A percentile compares a stretch with the other conserved stretches of the same genome.
These are phyloP conservation scores for Aphelenchoides avenae DNA, from an alignment of 1,140 invertebrate species.

Conservation along the genomic window DNA sequence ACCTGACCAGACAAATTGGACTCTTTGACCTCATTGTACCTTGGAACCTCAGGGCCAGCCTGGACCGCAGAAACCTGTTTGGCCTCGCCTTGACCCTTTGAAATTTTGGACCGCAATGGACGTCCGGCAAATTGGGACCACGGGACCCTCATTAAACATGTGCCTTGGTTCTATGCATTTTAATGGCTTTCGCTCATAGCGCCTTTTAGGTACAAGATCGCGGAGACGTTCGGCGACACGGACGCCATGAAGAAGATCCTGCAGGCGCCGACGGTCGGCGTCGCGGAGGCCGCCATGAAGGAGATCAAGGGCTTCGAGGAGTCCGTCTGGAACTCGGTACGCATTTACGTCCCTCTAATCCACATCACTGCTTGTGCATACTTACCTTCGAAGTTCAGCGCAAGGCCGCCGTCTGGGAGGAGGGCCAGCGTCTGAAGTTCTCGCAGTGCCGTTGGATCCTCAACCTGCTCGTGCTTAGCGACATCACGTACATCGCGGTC, in stretches of 20 bases:
- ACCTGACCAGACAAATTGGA: too few species aligned
- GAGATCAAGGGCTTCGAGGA: slow-evolving; percentile 45
- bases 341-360: too few species aligned
- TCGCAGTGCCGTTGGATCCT: slow-evolving; percentile 46
- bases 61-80: too few species aligned
- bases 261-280: slow-evolving; percentile 21
- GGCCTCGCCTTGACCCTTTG: too few species aligned
- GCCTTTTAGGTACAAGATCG: too few species aligned
- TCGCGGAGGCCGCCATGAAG: slow-evolving; percentile 50
- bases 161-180: too few species aligned
- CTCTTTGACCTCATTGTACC: too few species aligned
- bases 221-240: slow-evolving; percentile 42
- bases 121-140: too few species aligned
- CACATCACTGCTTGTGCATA: slow-evolving; percentile 17
- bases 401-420: slow-evolving; percentile 41
- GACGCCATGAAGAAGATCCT: slow-evolving; percentile 50
- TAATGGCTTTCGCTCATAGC: too few species aligned
- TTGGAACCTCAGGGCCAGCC: too few species aligned
- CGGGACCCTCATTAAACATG: too few species aligned
- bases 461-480: slow-evolving; percentile 40
- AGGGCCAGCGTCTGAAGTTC: slow-evolving; percentile 44
- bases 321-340: slow-evolving; percentile 42
- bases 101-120: too few species aligned
- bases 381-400: slow-evolving; percentile 29
- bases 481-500: slow-evolving; percentile 43